Evolutionary conservation across 2,888 invertebrate genomes (phyloP).

Genomic region (Parochlus steinenii): DNA sequence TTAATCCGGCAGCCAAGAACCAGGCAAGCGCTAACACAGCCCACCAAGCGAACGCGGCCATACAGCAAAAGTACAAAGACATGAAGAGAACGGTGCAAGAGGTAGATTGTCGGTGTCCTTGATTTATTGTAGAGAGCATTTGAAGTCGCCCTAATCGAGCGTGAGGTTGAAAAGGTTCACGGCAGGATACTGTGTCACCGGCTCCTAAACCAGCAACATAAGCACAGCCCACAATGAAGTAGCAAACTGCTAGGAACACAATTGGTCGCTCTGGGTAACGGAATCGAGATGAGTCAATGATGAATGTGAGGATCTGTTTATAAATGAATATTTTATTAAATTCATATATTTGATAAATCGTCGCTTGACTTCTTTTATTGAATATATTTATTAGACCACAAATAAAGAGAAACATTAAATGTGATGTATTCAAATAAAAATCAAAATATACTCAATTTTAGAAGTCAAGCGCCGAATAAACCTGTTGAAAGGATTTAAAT

Average conservation of each 20-base stretch:
- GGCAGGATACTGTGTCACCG: slow-evolving; percentile 67
- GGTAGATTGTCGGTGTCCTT: slow-evolving; percentile 36
- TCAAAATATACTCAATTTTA: no score
- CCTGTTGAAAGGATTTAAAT: background rate
- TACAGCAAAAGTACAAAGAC: slow-evolving; percentile 89
- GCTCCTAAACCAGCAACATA: slow-evolving; percentile 77
- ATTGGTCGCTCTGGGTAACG: slow-evolving; percentile 96
- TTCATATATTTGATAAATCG: no score
- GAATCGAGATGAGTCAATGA: slow-evolving; percentile 89
- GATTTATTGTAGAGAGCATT: slow-evolving; percentile 70
- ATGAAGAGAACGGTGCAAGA: slow-evolving; percentile 88
- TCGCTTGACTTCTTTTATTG: no score
- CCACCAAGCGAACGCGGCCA: slow-evolving; percentile 98
- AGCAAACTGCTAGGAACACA: slow-evolving; percentile 91
- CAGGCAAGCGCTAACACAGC: slow-evolving; percentile 89
- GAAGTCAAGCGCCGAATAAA: background rate
- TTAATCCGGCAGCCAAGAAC: slow-evolving; percentile 90
- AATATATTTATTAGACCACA: background rate
- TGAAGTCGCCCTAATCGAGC: slow-evolving; percentile 50
- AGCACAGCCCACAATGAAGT: slow-evolving; percentile 82
- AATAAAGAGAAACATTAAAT: background rate
- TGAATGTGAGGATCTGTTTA: slow-evolving; percentile 60
- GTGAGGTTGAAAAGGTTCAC: slow-evolving; percentile 59
- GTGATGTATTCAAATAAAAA: background rate
- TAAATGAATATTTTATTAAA: background rate